These are phyloP conservation scores for Philaenus spumarius DNA, from an alignment of 1,140 invertebrate genomes.

Conservation along the genomic window DNA sequence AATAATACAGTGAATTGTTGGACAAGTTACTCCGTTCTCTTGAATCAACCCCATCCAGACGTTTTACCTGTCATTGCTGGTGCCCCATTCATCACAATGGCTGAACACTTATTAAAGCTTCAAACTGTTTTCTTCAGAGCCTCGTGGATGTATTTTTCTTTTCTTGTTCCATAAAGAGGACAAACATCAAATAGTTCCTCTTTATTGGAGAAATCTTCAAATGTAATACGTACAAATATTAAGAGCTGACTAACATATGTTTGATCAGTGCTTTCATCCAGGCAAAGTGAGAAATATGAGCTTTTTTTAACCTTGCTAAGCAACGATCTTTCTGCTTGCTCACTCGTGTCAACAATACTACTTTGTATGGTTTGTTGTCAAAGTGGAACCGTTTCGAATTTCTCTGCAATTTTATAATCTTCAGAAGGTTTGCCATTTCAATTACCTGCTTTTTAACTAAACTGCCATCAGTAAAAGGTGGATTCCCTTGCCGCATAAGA, in stretches of 20 bases:
- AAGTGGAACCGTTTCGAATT: constrained; percentile 11
- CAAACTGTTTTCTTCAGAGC: constrained; percentile 26
- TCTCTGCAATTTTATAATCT: constrained; percentile 16
- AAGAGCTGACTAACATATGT: constrained; percentile 27
- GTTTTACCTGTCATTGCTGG: constrained; percentile 24
- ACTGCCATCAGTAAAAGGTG: too few species aligned
- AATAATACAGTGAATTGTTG: constrained; percentile 14
- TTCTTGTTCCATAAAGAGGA: constrained; percentile 25
- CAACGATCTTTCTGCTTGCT: constrained; percentile 22
- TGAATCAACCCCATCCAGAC: not conserved
- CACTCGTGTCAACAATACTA: too few species aligned
- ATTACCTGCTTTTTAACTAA: not conserved
- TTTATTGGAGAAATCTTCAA: constrained; percentile 26
- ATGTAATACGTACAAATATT: constrained; percentile 26
- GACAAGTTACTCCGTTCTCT: too few species aligned
- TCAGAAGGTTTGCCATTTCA: constrained; percentile 8
- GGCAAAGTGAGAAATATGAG: constrained; percentile 23
- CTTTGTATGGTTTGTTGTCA: constrained; percentile 12
- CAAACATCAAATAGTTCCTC: constrained; percentile 25
- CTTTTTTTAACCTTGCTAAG: constrained; percentile 24
- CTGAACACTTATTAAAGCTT: constrained; percentile 29
- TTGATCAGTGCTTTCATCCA: constrained; percentile 28
- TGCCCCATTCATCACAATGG: constrained; percentile 23
- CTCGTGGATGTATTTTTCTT: constrained; percentile 25
- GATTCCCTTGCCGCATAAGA: too few species aligned